Base-by-base conservation (phyloP, 2,797 vertebrate species). In the Heliangelus exortis region DNA sequence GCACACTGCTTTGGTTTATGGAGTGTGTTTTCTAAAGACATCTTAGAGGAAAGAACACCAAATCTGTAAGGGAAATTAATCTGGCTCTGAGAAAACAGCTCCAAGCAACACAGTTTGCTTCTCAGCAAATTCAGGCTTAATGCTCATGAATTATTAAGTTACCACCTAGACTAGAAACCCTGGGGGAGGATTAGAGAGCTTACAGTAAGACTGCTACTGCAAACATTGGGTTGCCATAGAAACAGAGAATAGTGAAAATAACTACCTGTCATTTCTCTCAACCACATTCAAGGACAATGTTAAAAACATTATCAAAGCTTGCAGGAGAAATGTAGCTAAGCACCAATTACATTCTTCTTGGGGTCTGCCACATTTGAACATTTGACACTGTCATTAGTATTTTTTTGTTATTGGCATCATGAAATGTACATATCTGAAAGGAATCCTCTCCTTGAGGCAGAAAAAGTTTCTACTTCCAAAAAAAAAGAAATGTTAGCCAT, bases 201-300 rank as follows among this genome's bases (percentile, higher is more conserved):
- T 94, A 95, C 77, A 85, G 78, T 92, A 69, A 58, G 85, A 31
- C 59, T 93, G 78, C 90, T 93, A 90, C 93, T 91, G 90, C 80
- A 95, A 93, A 95, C 90, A 90, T 66, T 73, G 69, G 6, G 75
- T 96, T 96, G 87, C 94, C 91, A 96, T 94, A 84, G 95, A 92
- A 97, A 97, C 91, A 75, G 72, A 94, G 96, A 94, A 93, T 77
- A 96, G 90, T 74, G 83, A 92, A 93, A 97, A 94, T 97, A 83
- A 96, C 90, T 87, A 87, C 94, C 80, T 95, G 92, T 68, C 95
- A 92, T 90, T 88, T 76, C 75, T 72, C 84, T 59, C 78, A 69
- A 90, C 83, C 67, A 79, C 51, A 73, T 79, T 90, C 90, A 82
- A 94, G 50, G n/a, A 80, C 80, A 90, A 62, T 43, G 57, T 65